Evolutionary conservation across 2,113 vertebrate genomes (phyloP).

Genomic region (Regulus satrapa): DNA sequence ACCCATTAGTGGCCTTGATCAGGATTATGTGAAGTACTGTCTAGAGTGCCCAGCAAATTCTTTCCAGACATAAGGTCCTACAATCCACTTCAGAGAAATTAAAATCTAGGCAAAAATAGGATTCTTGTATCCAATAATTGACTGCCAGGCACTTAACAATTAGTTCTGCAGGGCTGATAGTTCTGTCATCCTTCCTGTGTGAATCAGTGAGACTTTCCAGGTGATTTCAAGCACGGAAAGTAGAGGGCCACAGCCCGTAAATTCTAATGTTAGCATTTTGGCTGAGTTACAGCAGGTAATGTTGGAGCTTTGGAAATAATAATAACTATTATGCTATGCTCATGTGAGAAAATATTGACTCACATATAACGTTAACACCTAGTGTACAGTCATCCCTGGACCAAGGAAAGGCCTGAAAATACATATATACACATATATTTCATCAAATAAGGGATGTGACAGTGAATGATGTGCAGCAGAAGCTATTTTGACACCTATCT

Average conservation of each 20-base stretch:
- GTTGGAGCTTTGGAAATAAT: neutral
- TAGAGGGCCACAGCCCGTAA: neutral
- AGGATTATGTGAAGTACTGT: conserved; percentile 9
- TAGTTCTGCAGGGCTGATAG: neutral
- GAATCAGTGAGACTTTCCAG: neutral
- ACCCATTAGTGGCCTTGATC: neutral
- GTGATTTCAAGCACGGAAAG: neutral
- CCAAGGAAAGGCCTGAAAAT: neutral
- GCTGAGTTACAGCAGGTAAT: neutral
- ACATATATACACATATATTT: neutral
- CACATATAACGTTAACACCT: neutral
- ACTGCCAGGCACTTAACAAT: neutral
- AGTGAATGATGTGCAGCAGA: neutral
- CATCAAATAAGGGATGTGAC: neutral
- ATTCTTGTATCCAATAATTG: neutral
- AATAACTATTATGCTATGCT: neutral
- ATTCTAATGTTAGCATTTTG: neutral
- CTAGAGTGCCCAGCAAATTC: conserved; percentile 10
- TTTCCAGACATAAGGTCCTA: neutral
- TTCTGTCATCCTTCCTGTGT: neutral
- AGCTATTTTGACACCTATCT: conserved; percentile 4
- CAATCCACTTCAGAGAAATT: neutral
- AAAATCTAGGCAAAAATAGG: neutral
- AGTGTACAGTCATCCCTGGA: neutral
- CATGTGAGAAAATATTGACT: neutral